Base-by-base conservation (phyloP, 2,888 invertebrate genomes). In the Mimas tiliae region DNA sequence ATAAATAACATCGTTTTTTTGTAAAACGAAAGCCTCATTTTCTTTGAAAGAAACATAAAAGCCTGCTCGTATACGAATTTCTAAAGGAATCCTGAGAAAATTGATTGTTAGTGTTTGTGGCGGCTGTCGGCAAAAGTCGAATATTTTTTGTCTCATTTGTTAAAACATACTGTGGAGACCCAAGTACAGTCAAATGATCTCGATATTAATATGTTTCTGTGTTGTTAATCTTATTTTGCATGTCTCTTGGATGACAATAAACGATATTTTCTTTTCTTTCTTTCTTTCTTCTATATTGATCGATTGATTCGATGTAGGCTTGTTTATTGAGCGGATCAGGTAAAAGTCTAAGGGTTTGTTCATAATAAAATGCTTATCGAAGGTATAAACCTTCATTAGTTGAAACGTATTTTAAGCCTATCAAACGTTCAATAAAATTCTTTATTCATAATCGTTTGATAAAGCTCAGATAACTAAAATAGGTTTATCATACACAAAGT, bases 281-380 rank as follows among this genome's bases (percentile, higher is more conserved):
- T n/a, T n/a, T n/a, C n/a, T n/a, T n/a, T n/a, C n/a, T 27, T 27
- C 27, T 27, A 27, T 27, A 27, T 62, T 69, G 70, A 73, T 68
- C 68, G 66, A 70, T 71, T 65, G 65, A 48, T 62, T 68, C 69
- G 65, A 62, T 68, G 68, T 68, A 67, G 66, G 65, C 68, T 65
- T 65, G 67, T 69, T 66, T 71, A 64, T 67, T 65, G 65, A 63
- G 11, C 33, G 21, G 63, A 48, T 48, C 67, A 69, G 65, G 66
- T 62, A 65, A 68, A 65, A 64, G 63, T 65, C n/a, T n/a, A n/a
- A n/a, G n/a, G n/a, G n/a, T n/a, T n/a, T n/a, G n/a, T n/a, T n/a
- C n/a, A n/a, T n/a, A n/a, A n/a, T n/a, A n/a, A n/a, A n/a, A n/a
- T n/a, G n/a, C n/a, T n/a, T n/a, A n/a, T n/a, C n/a, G n/a, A n/a